Conservation (phyloP, 92 coral and sea anemone species). For the Porites divaricata region DNA sequence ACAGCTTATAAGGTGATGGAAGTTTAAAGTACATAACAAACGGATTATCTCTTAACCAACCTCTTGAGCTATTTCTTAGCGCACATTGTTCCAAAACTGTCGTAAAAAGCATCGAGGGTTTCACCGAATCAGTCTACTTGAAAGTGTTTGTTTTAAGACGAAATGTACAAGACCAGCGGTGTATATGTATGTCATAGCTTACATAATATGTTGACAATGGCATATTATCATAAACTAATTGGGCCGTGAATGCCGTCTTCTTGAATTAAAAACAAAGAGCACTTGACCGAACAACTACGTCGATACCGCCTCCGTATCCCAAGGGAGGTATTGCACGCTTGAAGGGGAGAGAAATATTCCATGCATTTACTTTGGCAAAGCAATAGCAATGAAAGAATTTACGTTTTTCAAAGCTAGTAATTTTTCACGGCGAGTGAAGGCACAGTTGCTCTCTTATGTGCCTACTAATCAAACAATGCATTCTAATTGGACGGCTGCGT, state of each 20-base stretch:
- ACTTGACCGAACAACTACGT: slow-evolving; percentile 12
- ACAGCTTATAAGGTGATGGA: not conserved
- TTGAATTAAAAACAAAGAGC: not conserved
- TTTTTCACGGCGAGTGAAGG: not conserved
- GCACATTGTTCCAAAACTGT: not conserved
- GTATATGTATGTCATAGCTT: slow-evolving; percentile 6
- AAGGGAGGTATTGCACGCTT: slow-evolving; percentile 4
- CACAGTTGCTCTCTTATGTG: not conserved
- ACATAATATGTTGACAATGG: slow-evolving; percentile 18
- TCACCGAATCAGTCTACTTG: not conserved
- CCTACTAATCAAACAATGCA: not conserved
- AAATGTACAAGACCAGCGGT: not conserved
- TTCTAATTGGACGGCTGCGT: not conserved
- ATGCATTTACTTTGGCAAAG: not conserved
- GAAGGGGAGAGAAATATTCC: slow-evolving; percentile 11
- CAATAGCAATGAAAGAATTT: not conserved
- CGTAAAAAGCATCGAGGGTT: not conserved
- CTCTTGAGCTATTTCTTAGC: not conserved
- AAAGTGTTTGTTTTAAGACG: not conserved
- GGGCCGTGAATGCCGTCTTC: not conserved
- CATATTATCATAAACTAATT: slow-evolving; percentile 33
- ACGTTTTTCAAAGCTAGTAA: not conserved
- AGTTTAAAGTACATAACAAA: slow-evolving; percentile 6
- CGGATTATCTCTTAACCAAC: slow-evolving; percentile 12
- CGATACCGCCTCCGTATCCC: slow-evolving; percentile 11